Evolutionary conservation across 2,888 invertebrate species (phyloP).

Genomic region (Chelonus formosanus): DNA sequence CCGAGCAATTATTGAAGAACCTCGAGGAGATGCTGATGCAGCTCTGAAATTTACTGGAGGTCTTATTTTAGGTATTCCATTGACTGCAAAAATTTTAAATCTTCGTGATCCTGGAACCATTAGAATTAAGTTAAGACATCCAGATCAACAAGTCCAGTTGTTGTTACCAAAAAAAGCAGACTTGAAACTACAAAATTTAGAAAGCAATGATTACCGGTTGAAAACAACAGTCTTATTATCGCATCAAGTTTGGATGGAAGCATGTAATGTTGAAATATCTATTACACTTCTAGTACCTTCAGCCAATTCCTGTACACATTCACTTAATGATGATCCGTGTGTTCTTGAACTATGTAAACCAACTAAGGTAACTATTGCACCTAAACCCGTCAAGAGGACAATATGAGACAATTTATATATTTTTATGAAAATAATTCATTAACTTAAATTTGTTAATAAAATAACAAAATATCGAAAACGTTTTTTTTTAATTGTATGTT

Average conservation of each 20-base stretch:
- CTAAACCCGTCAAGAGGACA: slow-evolving; percentile 87
- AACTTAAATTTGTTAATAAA: no score
- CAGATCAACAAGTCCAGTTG: slow-evolving; percentile 88
- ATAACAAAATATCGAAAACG: no score
- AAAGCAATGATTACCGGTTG: slow-evolving; percentile 73
- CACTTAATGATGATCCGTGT: slow-evolving; percentile 67
- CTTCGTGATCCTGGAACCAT: slow-evolving; percentile 78
- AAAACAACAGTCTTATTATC: slow-evolving; percentile 89
- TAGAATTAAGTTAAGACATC: slow-evolving; percentile 87
- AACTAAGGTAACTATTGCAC: slow-evolving; percentile 85
- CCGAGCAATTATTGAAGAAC: slow-evolving; percentile 83
- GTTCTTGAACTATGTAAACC: slow-evolving; percentile 85
- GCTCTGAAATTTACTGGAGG: slow-evolving; percentile 93
- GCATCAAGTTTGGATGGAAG: slow-evolving; percentile 92
- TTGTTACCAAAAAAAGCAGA: slow-evolving; percentile 82
- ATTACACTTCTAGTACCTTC: slow-evolving; percentile 81
- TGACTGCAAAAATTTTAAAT: slow-evolving; percentile 87
- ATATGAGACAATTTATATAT: slow-evolving; percentile 65
- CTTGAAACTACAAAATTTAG: slow-evolving; percentile 73
- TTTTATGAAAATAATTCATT: not conserved
- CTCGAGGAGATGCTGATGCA: slow-evolving; percentile 81
- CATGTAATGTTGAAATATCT: slow-evolving; percentile 87
- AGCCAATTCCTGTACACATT: slow-evolving; percentile 66
- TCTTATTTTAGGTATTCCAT: slow-evolving; percentile 83
- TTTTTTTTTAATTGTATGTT: no score